Percentiles rank a stretch among this genome's conserved stretches.
These are phyloP conservation scores for Lutjanus erythropterus DNA, from an alignment of 2,113 vertebrate species.

Conservation along the genomic window DNA sequence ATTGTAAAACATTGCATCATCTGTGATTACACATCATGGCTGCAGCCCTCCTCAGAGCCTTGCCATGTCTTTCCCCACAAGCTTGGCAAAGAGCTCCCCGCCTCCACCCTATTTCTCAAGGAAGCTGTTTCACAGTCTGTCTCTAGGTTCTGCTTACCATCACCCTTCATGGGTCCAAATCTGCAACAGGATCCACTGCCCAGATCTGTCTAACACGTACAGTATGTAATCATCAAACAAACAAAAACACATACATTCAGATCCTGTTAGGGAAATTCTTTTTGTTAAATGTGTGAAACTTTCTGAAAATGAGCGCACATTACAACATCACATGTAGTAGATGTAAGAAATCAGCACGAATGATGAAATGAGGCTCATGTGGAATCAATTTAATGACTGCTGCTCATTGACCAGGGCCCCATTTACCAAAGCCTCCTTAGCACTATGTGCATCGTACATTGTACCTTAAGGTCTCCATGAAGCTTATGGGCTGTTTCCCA, in stretches of 20 bases:
- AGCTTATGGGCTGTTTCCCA: too few species aligned
- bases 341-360: neutral
- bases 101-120: conserved; percentile 37
- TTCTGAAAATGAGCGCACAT: conserved; percentile 24
- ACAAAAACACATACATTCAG: conserved; percentile 2
- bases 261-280: neutral
- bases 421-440: too few species aligned
- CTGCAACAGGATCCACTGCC: neutral
- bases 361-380: neutral
- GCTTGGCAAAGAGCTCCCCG: conserved; percentile 12
- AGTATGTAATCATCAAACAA: conserved; percentile 11
- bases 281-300: conserved; percentile 3
- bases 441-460: too few species aligned
- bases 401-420: too few species aligned
- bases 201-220: neutral
- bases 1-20: conserved; percentile 58
- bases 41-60: conserved; percentile 30
- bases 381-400: conserved; percentile 1
- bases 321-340: conserved; percentile 18
- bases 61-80: conserved; percentile 36
- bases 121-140: conserved; percentile 1
- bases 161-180: conserved; percentile 19
- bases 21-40: conserved; percentile 42
- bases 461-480: too few species aligned
- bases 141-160: conserved; percentile 44